These are phyloP conservation scores for Stigmatopora nigra DNA, from an alignment of 2,113 vertebrate species.

Conservation along the genomic window DNA sequence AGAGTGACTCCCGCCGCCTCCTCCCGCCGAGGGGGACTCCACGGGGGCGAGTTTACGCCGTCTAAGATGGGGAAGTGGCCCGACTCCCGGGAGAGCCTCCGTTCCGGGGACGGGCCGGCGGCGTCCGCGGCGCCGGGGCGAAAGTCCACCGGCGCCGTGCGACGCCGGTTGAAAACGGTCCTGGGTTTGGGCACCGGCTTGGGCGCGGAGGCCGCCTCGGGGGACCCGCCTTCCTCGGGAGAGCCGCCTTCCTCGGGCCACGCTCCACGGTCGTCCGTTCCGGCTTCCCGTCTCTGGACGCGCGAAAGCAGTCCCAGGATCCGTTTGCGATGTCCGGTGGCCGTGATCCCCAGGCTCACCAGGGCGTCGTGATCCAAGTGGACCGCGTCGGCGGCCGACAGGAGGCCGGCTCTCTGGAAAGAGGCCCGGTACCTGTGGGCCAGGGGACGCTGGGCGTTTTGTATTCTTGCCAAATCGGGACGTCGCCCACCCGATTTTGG, in stretches of 20 bases:
- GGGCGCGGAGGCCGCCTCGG: slow-evolving; percentile 47
- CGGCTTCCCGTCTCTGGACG: slow-evolving; percentile 34
- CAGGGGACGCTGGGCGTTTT: background rate
- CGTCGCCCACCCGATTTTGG: background rate
- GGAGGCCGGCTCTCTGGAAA: slow-evolving; percentile 78
- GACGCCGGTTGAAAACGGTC: slow-evolving; percentile 79
- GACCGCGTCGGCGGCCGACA: slow-evolving; percentile 68
- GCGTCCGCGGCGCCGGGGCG: slow-evolving; percentile 22
- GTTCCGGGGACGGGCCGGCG: background rate
- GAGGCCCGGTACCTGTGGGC: slow-evolving; percentile 71
- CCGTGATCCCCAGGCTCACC: slow-evolving; percentile 78
- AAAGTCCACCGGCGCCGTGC: slow-evolving; percentile 38
- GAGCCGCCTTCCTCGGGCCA: slow-evolving; percentile 19
- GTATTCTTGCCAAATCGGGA: no score
- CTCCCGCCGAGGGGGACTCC: slow-evolving; percentile 9
- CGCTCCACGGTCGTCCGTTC: slow-evolving; percentile 19
- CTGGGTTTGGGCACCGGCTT: slow-evolving; percentile 90
- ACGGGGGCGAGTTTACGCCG: slow-evolving; percentile 39
- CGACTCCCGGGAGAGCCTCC: slow-evolving; percentile 55
- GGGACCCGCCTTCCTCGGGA: slow-evolving; percentile 25
- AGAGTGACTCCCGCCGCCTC: slow-evolving; percentile 27
- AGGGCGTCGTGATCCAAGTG: slow-evolving; percentile 74
- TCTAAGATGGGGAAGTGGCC: slow-evolving; percentile 61
- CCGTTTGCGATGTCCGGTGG: slow-evolving; percentile 92
- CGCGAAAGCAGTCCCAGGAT: slow-evolving; percentile 78